Evolutionary conservation across 2,113 vertebrate species (phyloP).

Genomic region (Ariopsis seemanni): DNA sequence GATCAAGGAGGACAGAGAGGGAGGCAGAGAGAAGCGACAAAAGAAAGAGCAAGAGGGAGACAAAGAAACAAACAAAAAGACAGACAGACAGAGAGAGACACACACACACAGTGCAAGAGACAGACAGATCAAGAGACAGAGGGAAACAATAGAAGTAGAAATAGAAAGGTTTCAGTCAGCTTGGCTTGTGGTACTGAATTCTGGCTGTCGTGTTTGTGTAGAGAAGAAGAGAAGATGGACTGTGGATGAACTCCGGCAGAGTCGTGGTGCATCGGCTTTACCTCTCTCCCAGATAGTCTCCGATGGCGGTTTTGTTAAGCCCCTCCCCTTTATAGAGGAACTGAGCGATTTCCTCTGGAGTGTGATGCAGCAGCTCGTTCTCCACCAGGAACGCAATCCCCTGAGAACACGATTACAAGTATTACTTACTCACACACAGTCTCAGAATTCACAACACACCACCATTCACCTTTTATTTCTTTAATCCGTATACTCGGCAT

Average conservation of each 20-base stretch:
- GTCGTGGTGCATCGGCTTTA: slow-evolving; percentile 39
- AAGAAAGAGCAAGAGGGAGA: not conserved
- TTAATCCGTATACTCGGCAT: too few relatives aligned
- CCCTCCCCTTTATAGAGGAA: slow-evolving; percentile 93
- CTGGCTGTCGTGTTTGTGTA: not conserved
- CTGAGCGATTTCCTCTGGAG: slow-evolving; percentile 84
- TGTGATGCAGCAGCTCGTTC: slow-evolving; percentile 85
- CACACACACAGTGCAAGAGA: not conserved
- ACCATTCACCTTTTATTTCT: not conserved
- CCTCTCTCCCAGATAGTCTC: slow-evolving; percentile 91
- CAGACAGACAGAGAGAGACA: not conserved
- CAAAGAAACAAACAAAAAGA: not conserved
- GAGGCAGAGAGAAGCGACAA: too few relatives aligned
- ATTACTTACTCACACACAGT: not conserved
- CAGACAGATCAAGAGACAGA: not conserved
- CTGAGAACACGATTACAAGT: slow-evolving; percentile 58
- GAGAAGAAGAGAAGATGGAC: not conserved
- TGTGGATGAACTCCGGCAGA: not conserved
- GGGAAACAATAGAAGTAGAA: not conserved
- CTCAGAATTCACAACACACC: not conserved
- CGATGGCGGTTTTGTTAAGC: slow-evolving; percentile 90
- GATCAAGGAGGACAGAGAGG: too few relatives aligned
- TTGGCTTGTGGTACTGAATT: not conserved
- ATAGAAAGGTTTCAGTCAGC: not conserved
- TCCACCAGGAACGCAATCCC: slow-evolving; percentile 88